Evolutionary conservation across 1,140 invertebrate species (phyloP).

Genomic region (Lepidurus packardi): DNA sequence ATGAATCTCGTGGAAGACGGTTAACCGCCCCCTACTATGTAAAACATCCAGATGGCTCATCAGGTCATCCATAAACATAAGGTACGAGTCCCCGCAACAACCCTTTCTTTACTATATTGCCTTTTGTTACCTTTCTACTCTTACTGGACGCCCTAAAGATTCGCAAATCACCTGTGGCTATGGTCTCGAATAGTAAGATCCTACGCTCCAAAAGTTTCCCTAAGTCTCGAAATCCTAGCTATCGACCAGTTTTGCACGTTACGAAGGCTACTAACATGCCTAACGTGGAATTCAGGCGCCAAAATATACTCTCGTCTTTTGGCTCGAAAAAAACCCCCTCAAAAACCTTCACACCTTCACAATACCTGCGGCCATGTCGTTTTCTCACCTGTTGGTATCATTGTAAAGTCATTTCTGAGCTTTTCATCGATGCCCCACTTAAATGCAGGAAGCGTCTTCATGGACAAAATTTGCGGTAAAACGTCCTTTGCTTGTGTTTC

Average conservation of each 20-base stretch:
- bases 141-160: background rate
- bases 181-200: too few species aligned
- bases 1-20: background rate
- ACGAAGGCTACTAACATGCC: too few species aligned
- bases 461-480: background rate
- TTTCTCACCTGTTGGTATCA: slow-evolving; percentile 3
- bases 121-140: background rate
- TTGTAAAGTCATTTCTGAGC: background rate
- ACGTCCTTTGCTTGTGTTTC: background rate
- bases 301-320: too few species aligned
- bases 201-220: too few species aligned
- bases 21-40: background rate
- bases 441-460: background rate
- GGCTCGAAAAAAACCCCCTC: too few species aligned
- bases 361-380: too few species aligned
- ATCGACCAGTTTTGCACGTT: too few species aligned
- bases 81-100: background rate
- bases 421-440: slow-evolving; percentile 14
- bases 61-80: slow-evolving; percentile 20
- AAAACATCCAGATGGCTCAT: background rate
- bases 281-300: too few species aligned
- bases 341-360: too few species aligned
- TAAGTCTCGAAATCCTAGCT: too few species aligned
- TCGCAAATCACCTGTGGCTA: background rate
- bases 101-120: background rate